Evolutionary conservation across 2,888 invertebrate genomes (phyloP), one percentile per base, ranked within the genome.

Genomic region (Eueremaeus valkanovi): DNA sequence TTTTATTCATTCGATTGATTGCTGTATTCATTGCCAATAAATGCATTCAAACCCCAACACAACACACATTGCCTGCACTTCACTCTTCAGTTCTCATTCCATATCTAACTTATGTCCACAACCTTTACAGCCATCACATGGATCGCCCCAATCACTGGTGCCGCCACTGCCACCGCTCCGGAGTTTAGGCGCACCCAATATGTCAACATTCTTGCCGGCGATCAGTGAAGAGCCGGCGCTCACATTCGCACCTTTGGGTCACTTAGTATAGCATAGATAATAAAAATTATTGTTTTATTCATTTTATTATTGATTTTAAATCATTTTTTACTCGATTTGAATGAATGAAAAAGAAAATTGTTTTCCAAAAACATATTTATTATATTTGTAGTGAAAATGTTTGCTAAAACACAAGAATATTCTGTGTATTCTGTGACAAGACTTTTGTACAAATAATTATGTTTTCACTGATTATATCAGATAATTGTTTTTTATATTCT

Each of bases 151-250:
- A 24, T 24, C 21, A 24, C 72, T 45, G 11, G 31, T 74, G 36
- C 74, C 76, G 29, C 74, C 74, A 27, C 27, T 76, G n/a, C 76
- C 76, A 21, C 76, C 76, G 29, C 33, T 76, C 27, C 33, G 74
- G 31, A 74, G 74, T 42, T 36, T 70, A 18, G 27, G 36, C 21
- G 24, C 24, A 16, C 29, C 27, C 9, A 55, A 66, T 18, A 73
- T 76, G 74, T 36, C 74, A 24, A 68, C 76, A 70, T 76, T 76
- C 40, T 33, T 76, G 63, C 76, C 76, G 63, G 61, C 73, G 9
- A 76, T 76, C 51, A 76, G 29, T 36, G 76, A 76, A 51, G 76
- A 76, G 68, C 76, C 76, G 70, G 8, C 8, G 6, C 24, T 55
- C 8, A 27, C 72, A 36, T 27, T 73, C 3, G 73, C 70, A 31